Conservation (phyloP, 2,888 invertebrate species). For the Brachyptera risi region DNA sequence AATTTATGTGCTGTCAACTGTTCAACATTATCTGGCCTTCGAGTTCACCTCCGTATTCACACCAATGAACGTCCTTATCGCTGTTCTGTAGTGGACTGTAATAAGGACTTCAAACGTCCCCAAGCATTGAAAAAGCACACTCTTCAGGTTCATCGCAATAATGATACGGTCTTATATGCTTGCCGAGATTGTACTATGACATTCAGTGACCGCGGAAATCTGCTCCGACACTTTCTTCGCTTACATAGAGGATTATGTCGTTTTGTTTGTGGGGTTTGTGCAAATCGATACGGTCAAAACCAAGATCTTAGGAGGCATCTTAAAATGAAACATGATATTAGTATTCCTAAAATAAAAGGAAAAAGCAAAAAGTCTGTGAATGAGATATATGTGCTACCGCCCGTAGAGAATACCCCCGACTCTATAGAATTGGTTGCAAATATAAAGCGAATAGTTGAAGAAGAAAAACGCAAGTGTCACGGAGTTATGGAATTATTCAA, state of each 20-base stretch:
- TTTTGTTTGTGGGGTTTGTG: slow-evolving; percentile 33
- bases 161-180: neutral
- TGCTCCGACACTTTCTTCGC: slow-evolving; percentile 32
- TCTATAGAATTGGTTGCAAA: slow-evolving; percentile 22
- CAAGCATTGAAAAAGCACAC: slow-evolving; percentile 31
- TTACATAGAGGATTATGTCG: slow-evolving; percentile 29
- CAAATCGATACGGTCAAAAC: slow-evolving; percentile 31
- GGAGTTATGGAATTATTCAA: slow-evolving; percentile 21
- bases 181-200: slow-evolving; percentile 24
- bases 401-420: slow-evolving; percentile 17
- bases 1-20: slow-evolving; percentile 26
- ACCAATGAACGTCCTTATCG: slow-evolving; percentile 31
- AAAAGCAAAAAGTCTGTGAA: slow-evolving; percentile 26
- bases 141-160: slow-evolving; percentile 18
- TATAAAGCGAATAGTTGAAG: slow-evolving; percentile 27
- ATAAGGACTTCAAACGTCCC: slow-evolving; percentile 28
- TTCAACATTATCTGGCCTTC: slow-evolving; percentile 25
- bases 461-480: slow-evolving; percentile 28
- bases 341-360: slow-evolving; percentile 26
- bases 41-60: slow-evolving; percentile 28
- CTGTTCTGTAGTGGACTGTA: slow-evolving; percentile 27
- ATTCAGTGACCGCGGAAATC: slow-evolving; percentile 29
- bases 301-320: slow-evolving; percentile 32
- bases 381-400: slow-evolving; percentile 32
- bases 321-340: slow-evolving; percentile 27